Evolutionary conservation across 2,888 invertebrate genomes (phyloP).

Genomic region (Lissocephala sabroskyi): DNA sequence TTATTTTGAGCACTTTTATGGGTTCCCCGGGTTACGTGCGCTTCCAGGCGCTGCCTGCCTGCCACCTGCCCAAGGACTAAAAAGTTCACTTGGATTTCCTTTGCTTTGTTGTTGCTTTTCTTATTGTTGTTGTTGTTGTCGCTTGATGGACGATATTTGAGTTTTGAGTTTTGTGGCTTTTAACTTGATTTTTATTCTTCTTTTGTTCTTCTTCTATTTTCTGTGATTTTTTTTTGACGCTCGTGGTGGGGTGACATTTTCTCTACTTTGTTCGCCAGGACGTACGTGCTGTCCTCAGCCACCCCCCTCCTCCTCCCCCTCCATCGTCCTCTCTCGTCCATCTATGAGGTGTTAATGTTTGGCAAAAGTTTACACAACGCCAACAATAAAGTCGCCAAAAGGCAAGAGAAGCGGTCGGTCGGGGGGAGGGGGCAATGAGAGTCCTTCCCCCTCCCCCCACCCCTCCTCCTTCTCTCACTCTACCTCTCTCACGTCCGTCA

Average conservation of each 20-base stretch:
- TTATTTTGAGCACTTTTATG: too few species aligned
- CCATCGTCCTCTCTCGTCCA: too few species aligned
- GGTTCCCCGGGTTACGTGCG: constrained; percentile 12
- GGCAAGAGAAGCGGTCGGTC: neutral
- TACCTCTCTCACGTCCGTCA: too few species aligned
- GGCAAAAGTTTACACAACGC: constrained; percentile 40
- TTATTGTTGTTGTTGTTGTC: constrained; percentile 13
- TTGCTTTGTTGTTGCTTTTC: too few species aligned
- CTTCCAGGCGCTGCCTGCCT: constrained; percentile 29
- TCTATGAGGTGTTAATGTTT: constrained; percentile 50
- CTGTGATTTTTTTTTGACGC: constrained; percentile 7
- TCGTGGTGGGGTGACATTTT: too few species aligned
- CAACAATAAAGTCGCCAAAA: constrained; percentile 11
- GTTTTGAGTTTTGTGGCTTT: constrained; percentile 40
- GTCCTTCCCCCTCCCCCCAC: too few species aligned
- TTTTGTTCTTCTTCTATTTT: constrained; percentile 20
- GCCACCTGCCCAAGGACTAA: constrained; percentile 7
- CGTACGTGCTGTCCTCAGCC: too few species aligned
- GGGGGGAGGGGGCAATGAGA: too few species aligned
- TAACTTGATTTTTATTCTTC: constrained; percentile 34
- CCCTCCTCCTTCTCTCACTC: too few species aligned
- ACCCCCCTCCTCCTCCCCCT: too few species aligned
- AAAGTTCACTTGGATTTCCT: neutral
- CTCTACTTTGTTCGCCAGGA: too few species aligned
- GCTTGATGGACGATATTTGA: constrained; percentile 48